Conservation (phyloP, 2,888 invertebrate species). For the Nudaria mundana region DNA sequence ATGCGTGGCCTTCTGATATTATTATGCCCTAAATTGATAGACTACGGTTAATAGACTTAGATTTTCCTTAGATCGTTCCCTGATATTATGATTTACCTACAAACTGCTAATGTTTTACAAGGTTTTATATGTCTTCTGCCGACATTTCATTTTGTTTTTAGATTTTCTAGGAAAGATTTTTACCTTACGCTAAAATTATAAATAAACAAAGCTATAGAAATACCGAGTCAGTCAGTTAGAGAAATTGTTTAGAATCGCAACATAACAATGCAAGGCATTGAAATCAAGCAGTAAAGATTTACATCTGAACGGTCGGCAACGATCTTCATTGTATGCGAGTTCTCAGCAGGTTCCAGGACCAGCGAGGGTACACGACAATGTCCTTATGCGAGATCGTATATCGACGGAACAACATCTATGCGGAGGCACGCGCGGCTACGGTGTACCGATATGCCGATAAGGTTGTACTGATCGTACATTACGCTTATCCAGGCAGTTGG, state of each 20-base stretch:
- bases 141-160: too few relatives aligned
- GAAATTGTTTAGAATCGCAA: constrained; percentile 56
- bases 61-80: constrained; percentile 34
- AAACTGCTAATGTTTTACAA: constrained; percentile 9
- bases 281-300: constrained; percentile 60
- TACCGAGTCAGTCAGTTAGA: constrained; percentile 29
- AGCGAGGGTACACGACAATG: constrained; percentile 50
- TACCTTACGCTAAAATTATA: too few relatives aligned
- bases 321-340: constrained; percentile 51
- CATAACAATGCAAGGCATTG: constrained; percentile 58
- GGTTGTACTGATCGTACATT: constrained; percentile 60
- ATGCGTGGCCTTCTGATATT: constrained; percentile 46
- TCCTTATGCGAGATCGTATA: constrained; percentile 55
- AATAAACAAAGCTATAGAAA: constrained; percentile 25
- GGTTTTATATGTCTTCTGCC: constrained; percentile 17
- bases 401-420: constrained; percentile 55
- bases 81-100: constrained; percentile 26
- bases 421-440: constrained; percentile 64
- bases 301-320: constrained; percentile 52
- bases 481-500: constrained; percentile 56
- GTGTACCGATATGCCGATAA: constrained; percentile 62
- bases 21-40: constrained; percentile 45
- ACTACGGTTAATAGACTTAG: constrained; percentile 36
- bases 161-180: too few relatives aligned
- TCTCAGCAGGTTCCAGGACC: constrained; percentile 41